Conservation (phyloP, 1,140 invertebrate genomes). For the Charaxes varanes region DNA sequence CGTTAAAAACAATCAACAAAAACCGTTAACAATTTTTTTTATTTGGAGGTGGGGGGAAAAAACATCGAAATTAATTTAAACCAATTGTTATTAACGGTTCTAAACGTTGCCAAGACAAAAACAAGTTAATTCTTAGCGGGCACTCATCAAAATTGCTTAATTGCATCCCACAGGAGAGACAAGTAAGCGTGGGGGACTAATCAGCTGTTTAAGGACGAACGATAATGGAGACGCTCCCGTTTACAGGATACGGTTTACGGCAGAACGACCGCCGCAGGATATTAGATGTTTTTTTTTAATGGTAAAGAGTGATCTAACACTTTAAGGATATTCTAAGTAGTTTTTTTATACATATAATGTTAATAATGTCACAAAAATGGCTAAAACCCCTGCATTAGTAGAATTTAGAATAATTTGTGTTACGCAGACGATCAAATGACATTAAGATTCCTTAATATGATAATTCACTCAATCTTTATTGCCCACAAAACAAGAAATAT, state of each 20-base stretch:
- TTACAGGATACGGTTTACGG: constrained; percentile 9
- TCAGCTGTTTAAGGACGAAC: constrained; percentile 44
- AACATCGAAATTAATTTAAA: constrained; percentile 4
- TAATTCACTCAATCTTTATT: too few species aligned
- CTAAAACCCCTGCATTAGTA: too few species aligned
- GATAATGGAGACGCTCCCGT: constrained; percentile 27
- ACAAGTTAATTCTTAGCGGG: constrained; percentile 62
- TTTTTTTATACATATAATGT: too few species aligned
- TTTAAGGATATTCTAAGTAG: too few species aligned
- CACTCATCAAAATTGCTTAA: constrained; percentile 61
- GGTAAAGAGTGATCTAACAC: neutral
- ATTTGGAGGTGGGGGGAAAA: neutral
- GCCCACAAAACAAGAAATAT: too few species aligned
- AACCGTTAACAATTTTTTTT: too few species aligned
- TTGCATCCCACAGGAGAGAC: constrained; percentile 53
- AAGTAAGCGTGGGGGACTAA: constrained; percentile 46
- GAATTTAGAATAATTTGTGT: too few species aligned
- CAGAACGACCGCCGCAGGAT: constrained; percentile 32
- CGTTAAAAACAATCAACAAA: too few species aligned
- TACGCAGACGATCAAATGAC: too few species aligned
- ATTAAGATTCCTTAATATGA: too few species aligned
- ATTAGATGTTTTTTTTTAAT: constrained; percentile 51
- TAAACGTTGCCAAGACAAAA: constrained; percentile 40
- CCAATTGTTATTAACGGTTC: constrained; percentile 14
- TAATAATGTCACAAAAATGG: too few species aligned